phyloP scores from a whole-genome alignment of 2,888 invertebrate species.

The Tenthredo livida region DNA sequence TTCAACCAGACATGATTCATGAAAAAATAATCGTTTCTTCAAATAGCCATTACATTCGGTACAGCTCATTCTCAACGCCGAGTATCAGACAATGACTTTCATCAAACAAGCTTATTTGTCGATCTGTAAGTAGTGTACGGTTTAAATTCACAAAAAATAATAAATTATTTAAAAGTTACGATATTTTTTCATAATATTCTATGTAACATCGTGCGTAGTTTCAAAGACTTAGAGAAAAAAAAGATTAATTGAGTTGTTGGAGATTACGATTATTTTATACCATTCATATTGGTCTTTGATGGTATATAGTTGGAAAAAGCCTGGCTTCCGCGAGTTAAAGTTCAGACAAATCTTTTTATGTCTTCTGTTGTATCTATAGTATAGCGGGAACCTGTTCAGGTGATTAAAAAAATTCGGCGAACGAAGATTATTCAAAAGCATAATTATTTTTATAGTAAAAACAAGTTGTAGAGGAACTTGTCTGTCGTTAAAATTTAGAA shows the following conservation, averaged over 20 bases:
- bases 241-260: not conserved
- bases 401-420: not conserved
- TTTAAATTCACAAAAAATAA: not conserved
- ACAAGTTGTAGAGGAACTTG: not conserved
- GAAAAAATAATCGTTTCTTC: not conserved
- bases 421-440: not conserved
- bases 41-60: not conserved
- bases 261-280: not conserved
- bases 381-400: not conserved
- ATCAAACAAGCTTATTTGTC: not conserved
- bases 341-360: not conserved
- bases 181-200: not conserved
- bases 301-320: not conserved
- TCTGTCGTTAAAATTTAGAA: not conserved
- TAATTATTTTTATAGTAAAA: not conserved
- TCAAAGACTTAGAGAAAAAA: not conserved
- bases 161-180: not conserved
- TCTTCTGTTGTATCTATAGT: not conserved
- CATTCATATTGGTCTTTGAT: not conserved
- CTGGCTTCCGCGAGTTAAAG: not conserved
- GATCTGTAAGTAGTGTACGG: not conserved
- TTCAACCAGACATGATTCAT: not conserved
- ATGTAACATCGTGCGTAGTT: not conserved
- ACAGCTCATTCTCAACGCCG: not conserved
- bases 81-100: not conserved